Evolutionary conservation across 2,888 invertebrate species (phyloP), one percentile per base, ranked within the genome.

Genomic region (Isotomurus palustris): DNA sequence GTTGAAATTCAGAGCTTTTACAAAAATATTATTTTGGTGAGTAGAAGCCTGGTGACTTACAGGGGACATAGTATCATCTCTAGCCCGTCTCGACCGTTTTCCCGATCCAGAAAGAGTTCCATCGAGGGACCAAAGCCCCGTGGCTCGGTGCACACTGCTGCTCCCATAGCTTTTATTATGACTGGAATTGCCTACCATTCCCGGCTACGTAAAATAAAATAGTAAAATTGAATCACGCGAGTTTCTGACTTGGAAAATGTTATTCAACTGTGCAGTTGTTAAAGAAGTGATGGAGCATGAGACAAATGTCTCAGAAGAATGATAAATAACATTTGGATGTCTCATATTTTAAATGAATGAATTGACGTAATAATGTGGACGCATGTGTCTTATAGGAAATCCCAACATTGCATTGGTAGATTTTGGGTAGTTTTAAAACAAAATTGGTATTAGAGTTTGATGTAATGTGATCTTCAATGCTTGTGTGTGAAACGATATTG

Each of bases 111-210:
- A 49, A 19, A 35, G 35, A 35, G 35, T 49, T 14, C 19, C 35
- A 17, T 49, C 48, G 19, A 49, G 12, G 8, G 48, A 49, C 48
- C 48, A 49, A 19, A 49, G 21, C 21, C 35, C 48, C 17, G 8
- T 21, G n/a, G 25, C 4, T 12, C 35, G 19, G 12, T 19, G 28
- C 21, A 28, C 5, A 10, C 32, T 24, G 14, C 19, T 49, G 10
- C 27, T 27, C 2, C 48, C 48, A 49, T 49, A 49, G 28, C 48
- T 49, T 32, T 28, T 24, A 35, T 43, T 43, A 22, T 43, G 43
- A 43, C 24, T 5, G 21, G 21, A 24, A 43, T 6, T 10, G 19
- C 24, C 22, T 21, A 43, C 43, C 43, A 43, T 43, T 12, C 21
- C 43, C 4, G 43, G 21, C 43, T 43, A 43, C 12, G 14, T 22